phyloP scores from a whole-genome alignment of 2,888 invertebrate genomes.

The Kryphioiulus occultus region DNA sequence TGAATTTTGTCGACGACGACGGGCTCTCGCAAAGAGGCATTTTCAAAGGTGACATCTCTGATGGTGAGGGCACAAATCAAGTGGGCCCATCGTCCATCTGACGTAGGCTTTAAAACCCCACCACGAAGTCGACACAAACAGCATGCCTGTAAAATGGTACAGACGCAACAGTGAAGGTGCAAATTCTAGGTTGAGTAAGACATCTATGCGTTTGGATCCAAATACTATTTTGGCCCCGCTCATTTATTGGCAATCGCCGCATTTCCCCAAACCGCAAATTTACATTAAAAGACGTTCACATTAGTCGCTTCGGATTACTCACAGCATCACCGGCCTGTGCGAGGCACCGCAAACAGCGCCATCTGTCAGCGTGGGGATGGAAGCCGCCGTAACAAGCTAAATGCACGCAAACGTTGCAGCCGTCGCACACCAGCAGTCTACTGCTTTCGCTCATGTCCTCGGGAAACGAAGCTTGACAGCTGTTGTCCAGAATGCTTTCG shows the following conservation, averaged over 20 bases:
- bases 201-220: no score
- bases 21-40: slow-evolving; percentile 60
- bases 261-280: no score
- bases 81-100: slow-evolving; percentile 63
- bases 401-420: slow-evolving; percentile 70
- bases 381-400: slow-evolving; percentile 65
- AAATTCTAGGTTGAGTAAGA: no score
- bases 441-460: slow-evolving; percentile 57
- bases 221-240: no score
- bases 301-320: no score
- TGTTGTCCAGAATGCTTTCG: slow-evolving; percentile 56
- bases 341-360: slow-evolving; percentile 61
- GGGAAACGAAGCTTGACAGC: background rate
- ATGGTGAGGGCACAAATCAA: slow-evolving; percentile 63
- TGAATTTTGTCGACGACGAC: slow-evolving; percentile 57
- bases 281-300: no score
- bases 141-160: slow-evolving; percentile 64
- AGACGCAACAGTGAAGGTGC: no score
- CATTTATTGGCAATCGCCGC: no score
- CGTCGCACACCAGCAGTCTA: slow-evolving; percentile 66
- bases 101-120: slow-evolving; percentile 64
- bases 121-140: slow-evolving; percentile 67
- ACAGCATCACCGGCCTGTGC: slow-evolving; percentile 62
- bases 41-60: slow-evolving; percentile 61
- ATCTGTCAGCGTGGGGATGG: slow-evolving; percentile 56